Evolutionary conservation across 1,140 invertebrate genomes (phyloP).

Genomic region (Leptinotarsa defecta): DNA sequence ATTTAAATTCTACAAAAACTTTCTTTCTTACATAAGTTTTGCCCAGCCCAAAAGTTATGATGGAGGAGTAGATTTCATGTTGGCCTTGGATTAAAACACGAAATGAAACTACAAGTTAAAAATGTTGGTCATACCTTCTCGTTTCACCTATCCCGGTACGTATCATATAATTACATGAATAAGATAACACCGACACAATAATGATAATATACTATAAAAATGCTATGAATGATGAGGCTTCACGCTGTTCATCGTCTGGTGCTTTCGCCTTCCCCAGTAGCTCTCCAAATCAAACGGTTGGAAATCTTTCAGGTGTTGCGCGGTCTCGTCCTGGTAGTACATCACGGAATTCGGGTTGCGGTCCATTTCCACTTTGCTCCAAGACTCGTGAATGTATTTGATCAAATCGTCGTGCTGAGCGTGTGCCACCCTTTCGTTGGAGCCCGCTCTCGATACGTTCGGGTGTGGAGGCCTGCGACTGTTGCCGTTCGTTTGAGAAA

Average conservation of each 20-base stretch:
- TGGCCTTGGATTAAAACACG: too few relatives aligned
- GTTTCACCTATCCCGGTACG: background rate
- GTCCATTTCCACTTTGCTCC: constrained; percentile 54
- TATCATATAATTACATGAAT: background rate
- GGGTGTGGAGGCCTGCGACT: constrained; percentile 40
- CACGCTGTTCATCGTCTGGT: constrained; percentile 54
- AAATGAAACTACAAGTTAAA: background rate
- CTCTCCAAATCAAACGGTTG: constrained; percentile 66
- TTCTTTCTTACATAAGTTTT: too few relatives aligned
- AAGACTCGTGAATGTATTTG: constrained; percentile 54
- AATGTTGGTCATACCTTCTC: background rate
- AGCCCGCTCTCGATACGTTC: constrained; percentile 38
- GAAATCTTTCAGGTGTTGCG: constrained; percentile 59
- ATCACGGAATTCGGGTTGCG: constrained; percentile 43
- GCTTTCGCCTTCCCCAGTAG: constrained; percentile 64
- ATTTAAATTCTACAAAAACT: too few relatives aligned
- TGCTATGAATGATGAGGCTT: constrained; percentile 43
- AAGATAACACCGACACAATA: constrained; percentile 2
- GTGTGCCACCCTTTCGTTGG: constrained; percentile 42
- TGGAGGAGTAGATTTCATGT: too few relatives aligned
- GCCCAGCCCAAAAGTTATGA: too few relatives aligned
- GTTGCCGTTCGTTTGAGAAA: constrained; percentile 49
- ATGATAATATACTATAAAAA: constrained; percentile 18
- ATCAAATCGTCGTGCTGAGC: constrained; percentile 55
- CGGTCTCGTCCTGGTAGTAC: constrained; percentile 53